Evolutionary conservation across 1,140 invertebrate genomes (phyloP).

Genomic region (Spodoptera litura): DNA sequence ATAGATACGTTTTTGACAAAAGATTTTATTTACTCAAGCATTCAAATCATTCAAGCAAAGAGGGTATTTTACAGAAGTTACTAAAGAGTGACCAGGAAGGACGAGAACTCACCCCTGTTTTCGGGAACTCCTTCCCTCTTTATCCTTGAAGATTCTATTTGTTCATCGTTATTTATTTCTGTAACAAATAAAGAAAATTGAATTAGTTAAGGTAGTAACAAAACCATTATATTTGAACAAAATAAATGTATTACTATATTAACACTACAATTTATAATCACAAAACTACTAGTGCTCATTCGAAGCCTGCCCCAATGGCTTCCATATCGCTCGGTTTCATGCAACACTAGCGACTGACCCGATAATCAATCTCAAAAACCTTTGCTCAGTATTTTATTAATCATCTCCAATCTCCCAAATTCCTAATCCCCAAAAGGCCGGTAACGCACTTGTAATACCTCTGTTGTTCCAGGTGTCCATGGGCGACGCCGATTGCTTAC

Average conservation of each 20-base stretch:
- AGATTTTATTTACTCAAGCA: slow-evolving; percentile 40
- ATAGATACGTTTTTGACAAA: background rate
- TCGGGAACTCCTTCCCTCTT: slow-evolving; percentile 81
- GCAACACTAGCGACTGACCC: too few relatives aligned
- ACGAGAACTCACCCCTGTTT: slow-evolving; percentile 77
- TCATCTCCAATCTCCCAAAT: too few relatives aligned
- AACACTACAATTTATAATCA: too few relatives aligned
- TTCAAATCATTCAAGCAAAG: slow-evolving; percentile 56
- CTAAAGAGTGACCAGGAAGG: slow-evolving; percentile 1
- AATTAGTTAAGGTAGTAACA: background rate
- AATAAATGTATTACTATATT: background rate
- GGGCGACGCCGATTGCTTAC: too few relatives aligned
- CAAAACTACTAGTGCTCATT: too few relatives aligned
- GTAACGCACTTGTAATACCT: too few relatives aligned
- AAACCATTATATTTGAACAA: background rate
- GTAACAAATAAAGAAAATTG: slow-evolving; percentile 71
- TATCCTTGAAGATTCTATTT: slow-evolving; percentile 76
- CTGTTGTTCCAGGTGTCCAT: too few relatives aligned
- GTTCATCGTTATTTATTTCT: slow-evolving; percentile 74
- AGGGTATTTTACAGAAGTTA: slow-evolving; percentile 59
- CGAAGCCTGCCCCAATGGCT: too few relatives aligned
- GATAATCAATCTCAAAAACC: too few relatives aligned
- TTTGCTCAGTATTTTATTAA: too few relatives aligned
- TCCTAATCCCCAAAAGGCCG: too few relatives aligned
- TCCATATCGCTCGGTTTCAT: too few relatives aligned